Percentiles rank a stretch among this genome's conserved stretches.
These are phyloP conservation scores for Caloenas nicobarica DNA, from an alignment of 2,113 vertebrate genomes.

Conservation along the genomic window DNA sequence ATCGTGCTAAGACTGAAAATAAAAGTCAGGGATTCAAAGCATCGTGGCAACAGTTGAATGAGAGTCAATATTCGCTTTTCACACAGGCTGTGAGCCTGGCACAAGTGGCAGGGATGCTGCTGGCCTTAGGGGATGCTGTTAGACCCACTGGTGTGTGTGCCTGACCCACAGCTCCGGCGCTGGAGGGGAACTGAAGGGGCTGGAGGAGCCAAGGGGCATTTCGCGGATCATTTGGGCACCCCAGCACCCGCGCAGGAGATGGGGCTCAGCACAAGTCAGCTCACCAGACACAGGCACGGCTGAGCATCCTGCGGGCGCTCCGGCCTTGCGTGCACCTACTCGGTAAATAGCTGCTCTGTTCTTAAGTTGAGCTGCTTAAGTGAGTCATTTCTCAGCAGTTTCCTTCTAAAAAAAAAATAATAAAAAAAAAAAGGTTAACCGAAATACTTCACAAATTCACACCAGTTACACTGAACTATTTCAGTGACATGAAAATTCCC, in stretches of 20 bases:
- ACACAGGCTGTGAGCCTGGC: background rate
- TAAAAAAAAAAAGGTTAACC: background rate
- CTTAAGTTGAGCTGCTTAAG: background rate
- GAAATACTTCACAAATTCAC: background rate
- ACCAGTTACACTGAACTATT: background rate
- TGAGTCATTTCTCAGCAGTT: background rate
- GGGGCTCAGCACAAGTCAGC: background rate
- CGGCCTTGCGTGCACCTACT: background rate
- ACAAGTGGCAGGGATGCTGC: background rate
- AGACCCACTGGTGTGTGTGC: background rate
- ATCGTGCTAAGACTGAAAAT: background rate
- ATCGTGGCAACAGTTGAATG: too few species aligned
- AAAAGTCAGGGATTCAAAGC: background rate
- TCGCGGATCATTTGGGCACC: fast-evolving
- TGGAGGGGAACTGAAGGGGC: background rate
- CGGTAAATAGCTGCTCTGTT: background rate
- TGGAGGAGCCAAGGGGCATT: background rate
- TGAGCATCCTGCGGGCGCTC: background rate
- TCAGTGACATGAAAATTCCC: background rate
- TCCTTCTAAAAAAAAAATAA: background rate
- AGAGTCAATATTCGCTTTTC: background rate
- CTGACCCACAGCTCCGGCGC: background rate
- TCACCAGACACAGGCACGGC: background rate
- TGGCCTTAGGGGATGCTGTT: background rate
- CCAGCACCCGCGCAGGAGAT: background rate